phyloP scores from a whole-genome alignment of 1,140 invertebrate species.

The Atta texana region DNA sequence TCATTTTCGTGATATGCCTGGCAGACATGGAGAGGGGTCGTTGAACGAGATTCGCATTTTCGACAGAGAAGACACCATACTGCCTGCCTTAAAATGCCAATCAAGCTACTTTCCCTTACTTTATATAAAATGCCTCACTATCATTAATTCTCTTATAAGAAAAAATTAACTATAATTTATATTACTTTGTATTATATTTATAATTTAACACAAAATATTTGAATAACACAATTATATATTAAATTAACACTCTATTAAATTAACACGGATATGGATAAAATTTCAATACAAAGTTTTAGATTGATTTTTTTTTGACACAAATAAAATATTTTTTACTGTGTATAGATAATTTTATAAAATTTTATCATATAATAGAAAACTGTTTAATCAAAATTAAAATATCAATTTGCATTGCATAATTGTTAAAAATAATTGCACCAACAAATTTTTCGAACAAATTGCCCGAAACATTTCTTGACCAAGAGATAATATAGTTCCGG shows the following conservation, averaged over 20 bases:
- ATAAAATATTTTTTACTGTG: not conserved
- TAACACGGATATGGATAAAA: no score
- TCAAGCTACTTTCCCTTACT: slow-evolving; percentile 44
- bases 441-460: not conserved
- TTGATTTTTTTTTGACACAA: no score
- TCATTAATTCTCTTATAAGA: not conserved
- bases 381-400: not conserved
- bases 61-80: slow-evolving; percentile 39
- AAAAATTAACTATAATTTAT: not conserved
- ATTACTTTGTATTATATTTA: no score
- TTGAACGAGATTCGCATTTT: slow-evolving; percentile 54
- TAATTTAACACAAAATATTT: no score
- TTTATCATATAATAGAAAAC: not conserved
- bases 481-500: not conserved
- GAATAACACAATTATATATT: no score
- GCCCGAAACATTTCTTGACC: not conserved
- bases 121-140: not conserved
- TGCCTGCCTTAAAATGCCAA: slow-evolving; percentile 55
- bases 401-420: not conserved
- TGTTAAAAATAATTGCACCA: not conserved
- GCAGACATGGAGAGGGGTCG: slow-evolving; percentile 9
- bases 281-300: no score
- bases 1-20: slow-evolving; percentile 48
- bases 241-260: no score
- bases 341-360: not conserved